Conservation (phyloP, 2,888 invertebrate genomes). For the Cloeon dipterum region DNA sequence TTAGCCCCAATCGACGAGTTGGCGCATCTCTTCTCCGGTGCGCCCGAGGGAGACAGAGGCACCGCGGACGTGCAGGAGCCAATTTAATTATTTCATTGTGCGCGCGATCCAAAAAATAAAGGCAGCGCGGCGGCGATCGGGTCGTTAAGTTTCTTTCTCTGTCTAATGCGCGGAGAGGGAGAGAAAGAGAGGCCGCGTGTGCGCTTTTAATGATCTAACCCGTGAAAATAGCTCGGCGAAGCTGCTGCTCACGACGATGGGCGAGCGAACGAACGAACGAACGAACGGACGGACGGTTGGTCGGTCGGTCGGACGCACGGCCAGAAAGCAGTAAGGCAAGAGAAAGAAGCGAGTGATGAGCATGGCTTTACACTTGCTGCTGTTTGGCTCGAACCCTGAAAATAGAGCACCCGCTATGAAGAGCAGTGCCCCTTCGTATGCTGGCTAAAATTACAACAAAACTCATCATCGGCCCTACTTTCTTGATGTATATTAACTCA, state of each 20-base stretch:
- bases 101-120: background rate
- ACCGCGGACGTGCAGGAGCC: too few relatives aligned
- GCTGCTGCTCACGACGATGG: background rate
- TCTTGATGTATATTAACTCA: too few relatives aligned
- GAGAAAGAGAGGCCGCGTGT: background rate
- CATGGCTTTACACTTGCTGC: too few relatives aligned
- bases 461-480: too few relatives aligned
- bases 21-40: too few relatives aligned
- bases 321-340: too few relatives aligned
- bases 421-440: too few relatives aligned
- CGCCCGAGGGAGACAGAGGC: too few relatives aligned
- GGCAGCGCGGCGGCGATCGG: background rate
- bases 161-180: background rate
- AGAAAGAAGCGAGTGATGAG: too few relatives aligned
- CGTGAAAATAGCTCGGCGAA: conserved; percentile 1
- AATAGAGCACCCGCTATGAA: background rate
- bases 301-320: too few relatives aligned
- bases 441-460: background rate
- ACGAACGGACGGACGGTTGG: too few relatives aligned
- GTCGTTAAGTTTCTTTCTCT: background rate
- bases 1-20: too few relatives aligned
- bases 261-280: background rate
- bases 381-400: conserved; percentile 1
- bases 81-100: background rate
- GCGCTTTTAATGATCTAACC: conserved; percentile 1